Evolutionary conservation across 2,888 invertebrate species (phyloP).

Genomic region (Heteropelma amictum): DNA sequence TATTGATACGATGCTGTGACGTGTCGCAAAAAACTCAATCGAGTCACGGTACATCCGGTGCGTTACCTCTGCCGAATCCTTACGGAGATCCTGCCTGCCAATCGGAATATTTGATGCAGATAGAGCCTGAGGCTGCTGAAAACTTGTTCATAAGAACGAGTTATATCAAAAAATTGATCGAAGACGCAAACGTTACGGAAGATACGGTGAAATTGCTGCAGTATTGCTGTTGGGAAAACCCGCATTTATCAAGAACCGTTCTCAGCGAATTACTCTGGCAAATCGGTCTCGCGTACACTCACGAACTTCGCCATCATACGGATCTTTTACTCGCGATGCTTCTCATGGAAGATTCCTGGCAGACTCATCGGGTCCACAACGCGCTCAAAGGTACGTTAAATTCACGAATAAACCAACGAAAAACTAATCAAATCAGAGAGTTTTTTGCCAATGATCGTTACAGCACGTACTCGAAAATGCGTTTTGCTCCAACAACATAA

Average conservation of each 20-base stretch:
- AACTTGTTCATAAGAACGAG: slow-evolving; percentile 90
- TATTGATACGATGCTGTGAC: slow-evolving; percentile 95
- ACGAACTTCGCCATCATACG: slow-evolving; percentile 94
- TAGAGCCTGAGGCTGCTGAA: slow-evolving; percentile 88
- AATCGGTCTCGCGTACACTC: slow-evolving; percentile 91
- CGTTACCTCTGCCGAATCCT: slow-evolving; percentile 84
- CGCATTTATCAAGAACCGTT: slow-evolving; percentile 92
- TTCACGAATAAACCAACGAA: too few species aligned
- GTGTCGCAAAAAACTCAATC: slow-evolving; percentile 82
- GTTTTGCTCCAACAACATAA: too few species aligned
- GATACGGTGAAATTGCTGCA: slow-evolving; percentile 93
- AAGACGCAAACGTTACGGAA: slow-evolving; percentile 95
- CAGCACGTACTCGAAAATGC: too few species aligned
- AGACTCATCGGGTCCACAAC: slow-evolving; percentile 94
- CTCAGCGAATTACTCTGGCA: slow-evolving; percentile 96
- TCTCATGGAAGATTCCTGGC: slow-evolving; percentile 97
- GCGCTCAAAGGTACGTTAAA: slow-evolving; percentile 89
- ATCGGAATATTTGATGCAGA: slow-evolving; percentile 82
- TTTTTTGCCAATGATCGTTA: too few species aligned
- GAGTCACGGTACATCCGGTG: slow-evolving; percentile 78
- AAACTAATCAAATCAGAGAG: too few species aligned
- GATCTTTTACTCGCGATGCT: slow-evolving; percentile 93
- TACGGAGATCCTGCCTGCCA: slow-evolving; percentile 83
- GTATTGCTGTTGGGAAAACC: slow-evolving; percentile 98
- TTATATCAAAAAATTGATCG: slow-evolving; percentile 96